Evolutionary conservation across 1,140 invertebrate species (phyloP), one percentile per base, ranked within the genome.

Genomic region (Cotesia glomerata): DNA sequence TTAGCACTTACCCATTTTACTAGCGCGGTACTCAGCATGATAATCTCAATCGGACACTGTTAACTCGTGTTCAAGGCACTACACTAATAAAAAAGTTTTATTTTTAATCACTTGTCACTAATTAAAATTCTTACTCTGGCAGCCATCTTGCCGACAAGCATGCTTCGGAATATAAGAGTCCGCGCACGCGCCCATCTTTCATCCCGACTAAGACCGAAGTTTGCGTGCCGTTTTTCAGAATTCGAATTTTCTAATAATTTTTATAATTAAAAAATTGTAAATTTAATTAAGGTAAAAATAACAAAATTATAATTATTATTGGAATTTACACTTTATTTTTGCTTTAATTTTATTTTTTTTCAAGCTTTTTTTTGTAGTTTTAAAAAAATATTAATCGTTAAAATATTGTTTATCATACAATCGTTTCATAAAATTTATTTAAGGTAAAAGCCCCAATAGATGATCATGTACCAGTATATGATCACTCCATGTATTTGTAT

Each of bases 91-190:
- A 71, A 66, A 74, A 69, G 54, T 69, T 68, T 13, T 54, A 64
- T 45, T 62, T 45, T 45, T 45, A 26, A 58, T 71, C 69, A 67
- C 69, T 74, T 62, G 69, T 74, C 73, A 74, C 73, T 59, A 67
- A 74, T 68, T 66, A 71, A 74, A 56, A 34, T 74, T 65, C 63
- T 39, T 39, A 45, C 45, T 35, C 16, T 32, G 34, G 51, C 69
- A 14, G 73, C 73, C 73, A 74, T 74, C 35, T 71, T 74, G 73
- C 73, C 73, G 73, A 71, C 69, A 70, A 65, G 56, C 68, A 74
- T 74, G 69, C 62, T 56, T 39, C 16, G 5, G 3, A 26, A 26
- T 26, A 26, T 61, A 18, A 61, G 26, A 16, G 4, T 61, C 58
- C 11, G 39, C 69, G 62, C 69, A 52, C 65, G 69, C 69, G 61